Evolutionary conservation across 2,797 vertebrate genomes (phyloP), one percentile per base, ranked within the genome.

Genomic region (Propithecus deckenii): DNA sequence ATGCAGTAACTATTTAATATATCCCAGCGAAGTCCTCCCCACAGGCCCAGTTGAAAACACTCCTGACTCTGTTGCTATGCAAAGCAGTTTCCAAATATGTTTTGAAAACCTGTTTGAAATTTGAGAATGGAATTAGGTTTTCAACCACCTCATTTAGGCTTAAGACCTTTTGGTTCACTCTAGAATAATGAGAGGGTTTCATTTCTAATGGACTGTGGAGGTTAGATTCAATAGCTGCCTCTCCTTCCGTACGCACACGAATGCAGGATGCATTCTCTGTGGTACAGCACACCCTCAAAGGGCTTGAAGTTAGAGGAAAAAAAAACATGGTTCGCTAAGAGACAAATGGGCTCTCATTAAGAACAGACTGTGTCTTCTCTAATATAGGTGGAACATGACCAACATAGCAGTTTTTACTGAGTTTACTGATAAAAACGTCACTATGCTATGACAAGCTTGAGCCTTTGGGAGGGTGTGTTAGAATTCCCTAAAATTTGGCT

Each of bases 1-100:
- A 69, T 48, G 97, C 78, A 96, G 59, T 43, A 86, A 94, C 96
- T 72, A 71, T 97, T 97, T 95, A 94, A 88, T 93, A 50, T 75
- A 92, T 78, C 32, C 76, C 65, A 74, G 71, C 61, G 48, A 95
- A 74, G 18, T 94, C 76, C 52, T 97, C 83, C 22, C 61, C 63
- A 7, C 23, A 30, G 71, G 61, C 52, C 30, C 30, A 79, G 52
- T 55, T 32, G 43, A 93, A 92, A 96, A 91, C 22, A 95, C 50
- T 48, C 76, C 59, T 81, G 79, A 94, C 72, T 94, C 43, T 72
- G 63, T 91, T 93, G 83, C 89, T 96, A 71, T 84, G 41, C 41
- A 89, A 95, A 95, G 28, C 52, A 85, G 22, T 72, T 96, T 95
- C 96, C 74, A 63, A 86, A 67, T 41, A 52, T 9, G 59, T 95